These are phyloP conservation scores for Gymnothorax javanicus DNA, from an alignment of 2,797 vertebrate genomes.

Conservation along the genomic window DNA sequence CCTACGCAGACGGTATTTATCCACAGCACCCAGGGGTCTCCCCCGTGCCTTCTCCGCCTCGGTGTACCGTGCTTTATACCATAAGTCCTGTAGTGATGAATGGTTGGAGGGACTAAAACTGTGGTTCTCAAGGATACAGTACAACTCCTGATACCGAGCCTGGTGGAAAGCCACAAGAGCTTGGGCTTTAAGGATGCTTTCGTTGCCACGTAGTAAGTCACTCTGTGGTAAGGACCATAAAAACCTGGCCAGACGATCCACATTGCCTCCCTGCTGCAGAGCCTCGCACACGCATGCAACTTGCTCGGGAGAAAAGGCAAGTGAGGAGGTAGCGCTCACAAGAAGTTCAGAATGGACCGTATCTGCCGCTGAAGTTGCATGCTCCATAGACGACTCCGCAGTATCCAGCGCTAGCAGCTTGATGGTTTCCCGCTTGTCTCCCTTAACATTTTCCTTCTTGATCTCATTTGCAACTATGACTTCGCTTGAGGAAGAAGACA, in stretches of 20 bases:
- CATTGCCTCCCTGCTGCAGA: conserved; percentile 95
- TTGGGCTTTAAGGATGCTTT: conserved; percentile 97
- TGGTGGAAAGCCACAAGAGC: conserved; percentile 97
- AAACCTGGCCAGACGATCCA: conserved; percentile 97
- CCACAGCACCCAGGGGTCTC: conserved; percentile 94
- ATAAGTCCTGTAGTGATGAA: conserved; percentile 94
- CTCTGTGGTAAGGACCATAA: conserved; percentile 96
- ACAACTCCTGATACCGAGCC: conserved; percentile 94
- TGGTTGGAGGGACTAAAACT: conserved; percentile 93
- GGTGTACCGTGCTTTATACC: conserved; percentile 97
- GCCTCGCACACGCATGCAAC: conserved; percentile 98
- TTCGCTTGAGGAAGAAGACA: conserved; percentile 94
- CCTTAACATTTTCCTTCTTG: conserved; percentile 91
- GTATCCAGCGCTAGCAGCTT: conserved; percentile 82
- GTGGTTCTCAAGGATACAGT: conserved; percentile 96
- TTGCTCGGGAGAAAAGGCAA: conserved; percentile 97
- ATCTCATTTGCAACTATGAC: conserved; percentile 84
- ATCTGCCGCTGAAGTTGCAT: conserved; percentile 73
- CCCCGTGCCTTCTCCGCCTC: conserved; percentile 97
- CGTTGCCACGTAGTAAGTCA: conserved; percentile 95
- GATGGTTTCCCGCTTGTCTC: conserved; percentile 85
- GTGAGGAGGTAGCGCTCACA: conserved; percentile 83
- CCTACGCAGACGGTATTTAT: conserved; percentile 96
- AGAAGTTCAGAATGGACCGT: conserved; percentile 87
- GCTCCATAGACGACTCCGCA: conserved; percentile 85